A percentile compares a stretch with the other conserved stretches of the same genome.
Evolutionary conservation across 2,888 invertebrate genomes (phyloP).

Genomic region (Caenorhabditis afra): DNA sequence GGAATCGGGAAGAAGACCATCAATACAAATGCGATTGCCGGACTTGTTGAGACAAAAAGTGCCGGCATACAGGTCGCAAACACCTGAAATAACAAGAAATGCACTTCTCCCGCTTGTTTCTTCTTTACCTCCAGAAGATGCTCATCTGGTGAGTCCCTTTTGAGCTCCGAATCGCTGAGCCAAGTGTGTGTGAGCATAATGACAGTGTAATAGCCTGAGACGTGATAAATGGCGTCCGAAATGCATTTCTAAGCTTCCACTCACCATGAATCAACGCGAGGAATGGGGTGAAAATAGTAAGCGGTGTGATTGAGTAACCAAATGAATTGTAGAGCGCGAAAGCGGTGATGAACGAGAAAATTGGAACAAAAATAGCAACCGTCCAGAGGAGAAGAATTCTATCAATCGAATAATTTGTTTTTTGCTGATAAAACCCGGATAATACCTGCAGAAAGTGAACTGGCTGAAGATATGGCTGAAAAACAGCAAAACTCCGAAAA

Average conservation of each 20-base stretch:
- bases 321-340: conserved; percentile 51
- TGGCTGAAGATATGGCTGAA: conserved; percentile 40
- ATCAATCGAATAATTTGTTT: background rate
- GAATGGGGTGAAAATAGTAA: conserved; percentile 63
- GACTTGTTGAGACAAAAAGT: conserved; percentile 51
- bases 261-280: conserved; percentile 58
- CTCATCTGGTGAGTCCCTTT: conserved; percentile 46
- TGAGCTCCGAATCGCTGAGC: conserved; percentile 54
- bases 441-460: conserved; percentile 35
- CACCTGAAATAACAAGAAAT: conserved; percentile 26
- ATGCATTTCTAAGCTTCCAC: conserved; percentile 20
- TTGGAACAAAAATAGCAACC: conserved; percentile 38
- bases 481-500: conserved; percentile 31
- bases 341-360: conserved; percentile 44
- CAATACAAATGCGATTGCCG: conserved; percentile 57
- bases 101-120: background rate
- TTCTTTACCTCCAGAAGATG: conserved; percentile 48
- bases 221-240: conserved; percentile 10
- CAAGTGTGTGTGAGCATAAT: conserved; percentile 59
- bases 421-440: too few species aligned
- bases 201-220: conserved; percentile 31
- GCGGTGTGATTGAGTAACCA: conserved; percentile 56
- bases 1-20: conserved; percentile 55
- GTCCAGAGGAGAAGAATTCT: conserved; percentile 47
- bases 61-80: conserved; percentile 64